A percentile compares a stretch with the other conserved stretches of the same genome.
These are phyloP conservation scores for Clivina fossor DNA, from an alignment of 2,888 invertebrate species.

Conservation along the genomic window DNA sequence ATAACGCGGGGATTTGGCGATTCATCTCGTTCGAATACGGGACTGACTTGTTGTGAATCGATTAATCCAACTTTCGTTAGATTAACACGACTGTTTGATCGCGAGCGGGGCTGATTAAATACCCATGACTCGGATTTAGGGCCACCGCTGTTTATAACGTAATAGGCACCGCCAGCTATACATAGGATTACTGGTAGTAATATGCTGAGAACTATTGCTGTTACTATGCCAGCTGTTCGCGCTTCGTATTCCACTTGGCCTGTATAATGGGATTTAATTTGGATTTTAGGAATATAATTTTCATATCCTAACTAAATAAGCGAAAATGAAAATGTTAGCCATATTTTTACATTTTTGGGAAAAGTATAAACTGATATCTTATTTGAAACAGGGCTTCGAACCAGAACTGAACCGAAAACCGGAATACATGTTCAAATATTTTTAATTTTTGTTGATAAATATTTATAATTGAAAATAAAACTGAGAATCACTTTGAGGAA, in stretches of 20 bases:
- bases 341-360: too few relatives aligned
- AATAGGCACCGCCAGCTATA: constrained; percentile 62
- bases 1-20: constrained; percentile 30
- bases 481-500: too few relatives aligned
- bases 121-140: constrained; percentile 53
- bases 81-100: constrained; percentile 41
- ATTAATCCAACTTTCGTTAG: constrained; percentile 40
- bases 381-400: too few relatives aligned
- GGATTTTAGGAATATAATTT: too few relatives aligned
- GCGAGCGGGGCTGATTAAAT: constrained; percentile 44
- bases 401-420: too few relatives aligned
- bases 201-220: constrained; percentile 75
- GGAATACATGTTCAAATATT: too few relatives aligned
- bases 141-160: constrained; percentile 60
- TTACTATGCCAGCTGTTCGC: constrained; percentile 73
- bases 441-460: too few relatives aligned
- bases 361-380: too few relatives aligned
- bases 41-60: constrained; percentile 37
- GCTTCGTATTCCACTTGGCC: constrained; percentile 80
- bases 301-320: too few relatives aligned
- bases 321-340: constrained; percentile 20
- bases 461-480: too few relatives aligned
- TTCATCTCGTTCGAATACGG: constrained; percentile 30
- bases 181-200: constrained; percentile 73
- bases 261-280: too few relatives aligned